Base-by-base conservation (phyloP, 1,140 invertebrate species). In the Drosophila auraria region DNA sequence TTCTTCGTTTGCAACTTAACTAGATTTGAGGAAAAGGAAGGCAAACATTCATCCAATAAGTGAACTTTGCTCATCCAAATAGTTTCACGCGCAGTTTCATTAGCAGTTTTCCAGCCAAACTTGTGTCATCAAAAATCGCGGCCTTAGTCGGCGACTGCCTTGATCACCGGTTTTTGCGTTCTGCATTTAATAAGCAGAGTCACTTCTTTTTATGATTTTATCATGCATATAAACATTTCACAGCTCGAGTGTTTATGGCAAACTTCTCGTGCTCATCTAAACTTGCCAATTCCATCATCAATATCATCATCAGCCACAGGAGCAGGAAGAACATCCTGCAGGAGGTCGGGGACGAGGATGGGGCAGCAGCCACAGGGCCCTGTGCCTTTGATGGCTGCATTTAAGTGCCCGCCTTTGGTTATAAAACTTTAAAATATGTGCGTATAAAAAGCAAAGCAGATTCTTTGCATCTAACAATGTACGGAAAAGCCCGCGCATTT, bases 391-490 rank as follows among this genome's bases (percentile, higher is more conserved):
- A 79, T 63, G 58, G 59, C 77, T 80, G 78, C 61, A 44, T 80
- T 80, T 80, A 61, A 80, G 77, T 73, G 69, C 45, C 56, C 38
- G 50, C 23, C 51, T 51, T 60, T 56, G 74, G 62, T 54, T 78
- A 77, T 78, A 77, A 78, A 78, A 78, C 73, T 76, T 78, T 78
- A 57, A 78, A 78, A 78, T 68, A 78, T 78, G 62, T 77, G 59
- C 62, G 54, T 60, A 79, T 80, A 78, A 72, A 78, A 72, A 60
- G 47, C 58, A 49, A 72, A 60, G 57, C 54, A 60, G 50, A 75
- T 66, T 78, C 71, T 87, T 89, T 83, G 84, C 84, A 87, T 87
- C 82, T 74, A 74, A 89, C 84, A 83, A 83, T 83, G 72, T 81
- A 69, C 51, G 36, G 33, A 74, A 61, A 63, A 8, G 38, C 59